A percentile compares a stretch with the other conserved stretches of the same genome.
phyloP scores from a whole-genome alignment of 2,888 invertebrate genomes.

The Drosophila cracens region DNA sequence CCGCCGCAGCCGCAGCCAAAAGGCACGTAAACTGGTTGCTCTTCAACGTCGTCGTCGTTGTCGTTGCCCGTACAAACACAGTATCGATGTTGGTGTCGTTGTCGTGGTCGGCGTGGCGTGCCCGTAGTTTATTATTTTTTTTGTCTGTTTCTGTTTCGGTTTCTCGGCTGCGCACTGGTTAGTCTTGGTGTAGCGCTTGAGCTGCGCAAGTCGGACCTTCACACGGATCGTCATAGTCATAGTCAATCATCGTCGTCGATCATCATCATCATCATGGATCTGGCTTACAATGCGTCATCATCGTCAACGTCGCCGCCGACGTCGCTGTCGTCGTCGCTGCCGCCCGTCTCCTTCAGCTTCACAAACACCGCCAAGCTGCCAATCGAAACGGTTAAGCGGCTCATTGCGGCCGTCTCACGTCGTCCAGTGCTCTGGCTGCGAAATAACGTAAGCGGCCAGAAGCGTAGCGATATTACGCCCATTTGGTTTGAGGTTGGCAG shows the following conservation, averaged over 20 bases:
- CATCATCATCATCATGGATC: conserved; percentile 58
- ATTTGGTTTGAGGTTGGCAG: conserved; percentile 78
- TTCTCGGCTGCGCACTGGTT: conserved; percentile 52
- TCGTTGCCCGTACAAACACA: conserved; percentile 45
- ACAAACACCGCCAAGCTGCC: conserved; percentile 80
- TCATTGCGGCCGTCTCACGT: conserved; percentile 78
- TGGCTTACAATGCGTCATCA: conserved; percentile 73
- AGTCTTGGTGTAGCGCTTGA: conserved; percentile 76
- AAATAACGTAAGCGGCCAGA: conserved; percentile 71
- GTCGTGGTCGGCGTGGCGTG: conserved; percentile 61
- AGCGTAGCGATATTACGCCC: conserved; percentile 75
- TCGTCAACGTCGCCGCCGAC: conserved; percentile 53
- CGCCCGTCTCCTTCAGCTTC: conserved; percentile 61
- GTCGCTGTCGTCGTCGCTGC: conserved; percentile 34
- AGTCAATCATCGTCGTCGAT: conserved; percentile 39
- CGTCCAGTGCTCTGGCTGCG: conserved; percentile 78
- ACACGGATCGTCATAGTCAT: conserved; percentile 25
- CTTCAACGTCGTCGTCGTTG: conserved; percentile 26
- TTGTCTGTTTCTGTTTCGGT: conserved; percentile 27
- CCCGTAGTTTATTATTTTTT: conserved; percentile 60
- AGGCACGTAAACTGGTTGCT: conserved; percentile 80
- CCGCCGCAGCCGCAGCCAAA: conserved; percentile 66
- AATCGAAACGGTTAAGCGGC: conserved; percentile 75
- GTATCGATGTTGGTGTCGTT: conserved; percentile 39
- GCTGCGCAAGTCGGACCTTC: conserved; percentile 71